phyloP scores from a whole-genome alignment of 2,797 vertebrate species.

The Setipinna tenuifilis region DNA sequence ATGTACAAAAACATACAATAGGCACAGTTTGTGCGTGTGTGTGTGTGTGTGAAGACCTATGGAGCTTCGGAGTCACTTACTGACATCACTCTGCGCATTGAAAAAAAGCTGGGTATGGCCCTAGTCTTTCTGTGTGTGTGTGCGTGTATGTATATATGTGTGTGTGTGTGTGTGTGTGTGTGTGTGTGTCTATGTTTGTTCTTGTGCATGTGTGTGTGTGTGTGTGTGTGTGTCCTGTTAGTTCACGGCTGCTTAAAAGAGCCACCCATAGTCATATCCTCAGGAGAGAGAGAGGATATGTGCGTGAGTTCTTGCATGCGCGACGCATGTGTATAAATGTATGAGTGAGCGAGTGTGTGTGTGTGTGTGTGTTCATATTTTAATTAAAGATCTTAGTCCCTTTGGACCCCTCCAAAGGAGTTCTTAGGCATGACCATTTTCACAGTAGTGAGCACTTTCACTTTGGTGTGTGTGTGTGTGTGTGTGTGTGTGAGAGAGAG shows the following conservation, averaged over 20 bases:
- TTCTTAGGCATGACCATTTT: not conserved
- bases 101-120: not conserved
- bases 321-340: not conserved
- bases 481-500: not conserved
- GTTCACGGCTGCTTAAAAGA: not conserved
- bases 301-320: too few species aligned
- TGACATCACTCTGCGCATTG: not conserved
- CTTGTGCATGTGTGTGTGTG: not conserved
- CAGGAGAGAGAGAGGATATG: not conserved
- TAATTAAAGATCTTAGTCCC: slow-evolving; percentile 5
- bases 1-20: not conserved
- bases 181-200: slow-evolving; percentile 13
- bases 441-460: not conserved
- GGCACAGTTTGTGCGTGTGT: slow-evolving; percentile 53
- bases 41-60: slow-evolving; percentile 58
- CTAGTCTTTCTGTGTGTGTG: too few species aligned
- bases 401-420: not conserved
- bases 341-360: not conserved
- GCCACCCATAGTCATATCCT: not conserved
- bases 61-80: not conserved
- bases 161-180: slow-evolving; percentile 29
- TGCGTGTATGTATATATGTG: too few species aligned
- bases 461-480: not conserved
- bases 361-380: slow-evolving; percentile 49
- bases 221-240: too few species aligned